Evolutionary conservation across 2,797 vertebrate genomes (phyloP).

Genomic region (Falco concolor): DNA sequence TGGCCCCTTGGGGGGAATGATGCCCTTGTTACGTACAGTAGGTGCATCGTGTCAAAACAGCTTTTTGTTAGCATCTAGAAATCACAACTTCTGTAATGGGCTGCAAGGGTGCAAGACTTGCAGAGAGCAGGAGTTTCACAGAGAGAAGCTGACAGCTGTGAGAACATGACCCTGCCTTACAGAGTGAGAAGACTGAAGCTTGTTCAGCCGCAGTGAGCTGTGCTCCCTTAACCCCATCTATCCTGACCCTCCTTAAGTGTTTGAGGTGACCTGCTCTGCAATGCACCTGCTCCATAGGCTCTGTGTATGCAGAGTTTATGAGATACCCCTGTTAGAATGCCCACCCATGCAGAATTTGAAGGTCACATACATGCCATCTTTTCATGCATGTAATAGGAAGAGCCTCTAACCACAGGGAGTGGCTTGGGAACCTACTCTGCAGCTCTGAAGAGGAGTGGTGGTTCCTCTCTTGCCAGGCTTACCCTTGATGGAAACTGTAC

Average conservation of each 20-base stretch:
- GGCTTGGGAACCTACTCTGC: not conserved
- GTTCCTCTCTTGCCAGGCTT: not conserved
- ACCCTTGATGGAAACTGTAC: not conserved
- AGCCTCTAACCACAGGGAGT: not conserved
- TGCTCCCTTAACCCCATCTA: not conserved
- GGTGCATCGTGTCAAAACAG: not conserved
- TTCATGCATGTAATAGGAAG: not conserved
- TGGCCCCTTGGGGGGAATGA: accelerated
- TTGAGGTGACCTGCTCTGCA: not conserved
- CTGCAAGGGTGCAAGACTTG: not conserved
- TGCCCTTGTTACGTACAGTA: not conserved
- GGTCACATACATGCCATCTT: not conserved
- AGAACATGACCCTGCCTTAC: not conserved
- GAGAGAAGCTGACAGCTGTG: not conserved
- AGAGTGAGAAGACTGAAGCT: not conserved
- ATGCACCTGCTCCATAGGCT: not conserved
- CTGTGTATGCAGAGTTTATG: not conserved
- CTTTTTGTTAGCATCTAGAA: not conserved
- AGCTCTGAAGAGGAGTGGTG: not conserved
- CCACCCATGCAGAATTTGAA: not conserved
- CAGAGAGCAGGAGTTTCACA: not conserved
- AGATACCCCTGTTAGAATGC: not conserved
- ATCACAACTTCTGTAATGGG: not conserved
- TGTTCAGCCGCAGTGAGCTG: not conserved
- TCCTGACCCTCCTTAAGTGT: not conserved